A percentile compares a stretch with the other conserved stretches of the same genome.
Conservation (phyloP, 2,113 vertebrate species). For the Agapornis roseicollis region DNA sequence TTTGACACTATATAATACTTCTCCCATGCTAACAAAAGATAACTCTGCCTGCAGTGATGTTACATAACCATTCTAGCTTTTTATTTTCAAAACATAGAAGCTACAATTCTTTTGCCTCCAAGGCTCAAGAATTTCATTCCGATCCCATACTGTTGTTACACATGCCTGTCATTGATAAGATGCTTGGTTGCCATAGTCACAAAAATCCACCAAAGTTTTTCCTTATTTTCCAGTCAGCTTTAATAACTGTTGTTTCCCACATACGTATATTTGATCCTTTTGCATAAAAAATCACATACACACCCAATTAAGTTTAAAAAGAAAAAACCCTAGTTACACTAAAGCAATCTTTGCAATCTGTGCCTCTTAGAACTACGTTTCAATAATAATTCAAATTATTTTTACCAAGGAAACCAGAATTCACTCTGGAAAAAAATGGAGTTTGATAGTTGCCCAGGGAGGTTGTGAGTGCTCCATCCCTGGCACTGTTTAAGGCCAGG, state of each 20-base stretch:
- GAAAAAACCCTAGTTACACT: background rate
- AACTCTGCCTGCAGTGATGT: background rate
- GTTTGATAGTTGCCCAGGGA: no score
- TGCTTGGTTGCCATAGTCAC: background rate
- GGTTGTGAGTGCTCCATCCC: no score
- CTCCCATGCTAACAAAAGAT: background rate
- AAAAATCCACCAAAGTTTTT: background rate
- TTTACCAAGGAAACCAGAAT: background rate
- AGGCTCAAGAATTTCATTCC: background rate
- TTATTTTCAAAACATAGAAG: background rate
- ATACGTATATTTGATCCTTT: background rate
- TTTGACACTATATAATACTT: background rate
- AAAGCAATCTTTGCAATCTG: background rate
- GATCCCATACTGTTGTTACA: background rate
- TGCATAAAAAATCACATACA: background rate
- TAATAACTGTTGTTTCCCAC: background rate
- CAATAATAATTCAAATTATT: background rate
- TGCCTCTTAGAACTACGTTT: background rate
- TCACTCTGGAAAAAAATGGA: background rate
- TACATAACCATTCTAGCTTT: background rate
- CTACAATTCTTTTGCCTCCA: background rate
- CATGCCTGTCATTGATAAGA: background rate
- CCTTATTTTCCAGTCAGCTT: background rate
- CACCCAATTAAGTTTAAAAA: background rate
- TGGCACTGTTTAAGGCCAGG: no score